Base-by-base conservation (phyloP, 1,140 invertebrate genomes). In the Stenopsyche tienmushanensis region DNA sequence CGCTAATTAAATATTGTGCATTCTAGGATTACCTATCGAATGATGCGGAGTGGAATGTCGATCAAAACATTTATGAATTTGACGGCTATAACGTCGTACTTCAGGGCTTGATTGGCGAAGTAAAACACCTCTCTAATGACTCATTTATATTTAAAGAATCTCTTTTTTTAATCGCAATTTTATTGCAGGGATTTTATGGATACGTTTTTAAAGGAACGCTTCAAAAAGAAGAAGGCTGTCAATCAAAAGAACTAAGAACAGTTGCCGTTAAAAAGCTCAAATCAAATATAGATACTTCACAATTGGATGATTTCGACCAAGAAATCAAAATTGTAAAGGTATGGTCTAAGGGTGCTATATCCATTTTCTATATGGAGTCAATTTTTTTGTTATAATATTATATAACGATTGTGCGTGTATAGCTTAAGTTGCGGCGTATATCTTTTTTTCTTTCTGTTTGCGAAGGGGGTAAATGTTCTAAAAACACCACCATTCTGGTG, bases 311-410 rank as follows among this genome's bases (percentile, higher is more conserved):
- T 71, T 89, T 90, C 67, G 79, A 86, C 69, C 77, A 87, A 55
- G 90, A 92, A 83, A 90, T 90, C 44, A 74, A 80, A 20, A 92
- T 93, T 21, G 91, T 93, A 87, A 88, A 90, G 78, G 85, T 85
- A 73, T 64, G 34, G 5, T 45, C 5, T 57, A 41, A 7, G n/a
- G 13, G 50, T 47, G 17, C 17, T 13, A 9, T 47, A 18, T 52
- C 23, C 7, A 23, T 52, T 52, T 52, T 34, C 13, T 34, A 7
- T 47, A 65, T 41, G 1, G 21, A 25, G 23, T n/a, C n/a, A 7
- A 34, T 34, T 34, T 34, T 10, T 49, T 1, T 24, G 41, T 39
- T 39, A 21, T 39, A 42, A 64, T 26, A 64, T 10, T 21, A 65
- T 13, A 29, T 13, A 10, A 21, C 3, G 41, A 58, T 60, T n/a